These are phyloP conservation scores for Dipodomys ordii DNA, from an alignment of 2,113 vertebrate species.

Conservation along the genomic window DNA sequence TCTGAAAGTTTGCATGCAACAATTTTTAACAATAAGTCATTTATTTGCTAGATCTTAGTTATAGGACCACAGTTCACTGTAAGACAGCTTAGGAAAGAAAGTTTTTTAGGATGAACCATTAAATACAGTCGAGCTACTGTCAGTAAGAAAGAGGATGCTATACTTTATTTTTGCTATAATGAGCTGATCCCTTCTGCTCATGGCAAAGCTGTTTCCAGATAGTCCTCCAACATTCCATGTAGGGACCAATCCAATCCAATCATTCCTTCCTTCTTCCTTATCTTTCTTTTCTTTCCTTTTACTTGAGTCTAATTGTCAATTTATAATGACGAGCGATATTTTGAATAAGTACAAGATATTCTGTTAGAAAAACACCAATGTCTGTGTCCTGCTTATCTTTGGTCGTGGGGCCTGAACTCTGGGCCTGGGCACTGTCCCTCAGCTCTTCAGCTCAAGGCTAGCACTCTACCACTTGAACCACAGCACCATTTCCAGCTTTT, in stretches of 20 bases:
- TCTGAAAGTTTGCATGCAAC: background rate
- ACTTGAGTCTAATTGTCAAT: background rate
- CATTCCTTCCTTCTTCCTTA: background rate
- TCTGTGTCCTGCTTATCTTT: too few species aligned
- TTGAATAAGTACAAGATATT: background rate
- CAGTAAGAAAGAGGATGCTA: background rate
- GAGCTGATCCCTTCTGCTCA: background rate
- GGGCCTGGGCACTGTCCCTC: too few species aligned
- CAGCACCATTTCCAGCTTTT: too few species aligned
- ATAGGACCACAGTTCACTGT: background rate
- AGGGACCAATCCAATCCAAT: background rate
- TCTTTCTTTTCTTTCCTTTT: background rate
- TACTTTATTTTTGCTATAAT: background rate
- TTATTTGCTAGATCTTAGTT: background rate
- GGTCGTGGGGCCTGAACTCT: too few species aligned
- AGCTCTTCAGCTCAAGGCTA: too few species aligned
- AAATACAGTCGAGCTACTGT: background rate
- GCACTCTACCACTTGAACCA: too few species aligned
- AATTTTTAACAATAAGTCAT: background rate
- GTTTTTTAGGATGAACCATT: background rate
- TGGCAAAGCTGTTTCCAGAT: background rate
- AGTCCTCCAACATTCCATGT: background rate
- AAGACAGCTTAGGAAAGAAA: background rate
- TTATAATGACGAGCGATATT: background rate
- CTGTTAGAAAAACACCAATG: background rate